Percentiles rank a stretch among this genome's conserved stretches.
phyloP scores from a whole-genome alignment of 1,140 invertebrate genomes.

The Macrobrachium nipponense region DNA sequence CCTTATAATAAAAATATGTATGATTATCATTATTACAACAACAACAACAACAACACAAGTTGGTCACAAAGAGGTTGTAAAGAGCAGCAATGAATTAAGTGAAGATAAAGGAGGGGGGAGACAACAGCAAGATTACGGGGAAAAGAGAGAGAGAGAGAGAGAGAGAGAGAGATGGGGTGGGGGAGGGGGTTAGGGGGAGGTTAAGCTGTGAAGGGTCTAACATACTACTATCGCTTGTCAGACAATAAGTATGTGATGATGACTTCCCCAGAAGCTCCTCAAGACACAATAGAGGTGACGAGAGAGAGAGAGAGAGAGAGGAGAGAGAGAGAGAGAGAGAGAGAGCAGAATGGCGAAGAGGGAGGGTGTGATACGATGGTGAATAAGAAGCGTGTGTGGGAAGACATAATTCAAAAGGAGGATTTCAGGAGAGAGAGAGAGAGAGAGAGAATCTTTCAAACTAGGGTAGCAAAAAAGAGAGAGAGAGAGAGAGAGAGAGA shows the following conservation, averaged over 20 bases:
- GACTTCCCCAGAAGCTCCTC: neutral
- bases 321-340: slow-evolving; percentile 22
- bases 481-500: too few species aligned
- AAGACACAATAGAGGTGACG: neutral
- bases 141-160: neutral
- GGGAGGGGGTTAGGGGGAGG: neutral
- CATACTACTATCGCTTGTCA: neutral
- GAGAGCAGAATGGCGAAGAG: neutral
- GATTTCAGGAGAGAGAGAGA: too few species aligned
- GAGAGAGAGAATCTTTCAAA: too few species aligned
- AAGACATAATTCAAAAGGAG: too few species aligned
- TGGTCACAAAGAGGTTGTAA: too few species aligned
- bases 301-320: neutral
- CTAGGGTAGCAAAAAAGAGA: too few species aligned
- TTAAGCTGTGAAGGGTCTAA: neutral
- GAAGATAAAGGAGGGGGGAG: neutral
- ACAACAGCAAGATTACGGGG: neutral
- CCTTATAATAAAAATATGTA: too few species aligned
- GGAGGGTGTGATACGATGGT: too few species aligned
- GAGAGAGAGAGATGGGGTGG: neutral
- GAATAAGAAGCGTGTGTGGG: too few species aligned
- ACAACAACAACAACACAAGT: too few species aligned
- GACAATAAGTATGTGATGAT: neutral
- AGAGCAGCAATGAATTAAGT: too few species aligned
- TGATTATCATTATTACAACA: too few species aligned